Percentiles rank a stretch among this genome's conserved stretches.
These are phyloP conservation scores for Peromyscus aztecus DNA, from an alignment of 2,797 vertebrate species.

Conservation along the genomic window DNA sequence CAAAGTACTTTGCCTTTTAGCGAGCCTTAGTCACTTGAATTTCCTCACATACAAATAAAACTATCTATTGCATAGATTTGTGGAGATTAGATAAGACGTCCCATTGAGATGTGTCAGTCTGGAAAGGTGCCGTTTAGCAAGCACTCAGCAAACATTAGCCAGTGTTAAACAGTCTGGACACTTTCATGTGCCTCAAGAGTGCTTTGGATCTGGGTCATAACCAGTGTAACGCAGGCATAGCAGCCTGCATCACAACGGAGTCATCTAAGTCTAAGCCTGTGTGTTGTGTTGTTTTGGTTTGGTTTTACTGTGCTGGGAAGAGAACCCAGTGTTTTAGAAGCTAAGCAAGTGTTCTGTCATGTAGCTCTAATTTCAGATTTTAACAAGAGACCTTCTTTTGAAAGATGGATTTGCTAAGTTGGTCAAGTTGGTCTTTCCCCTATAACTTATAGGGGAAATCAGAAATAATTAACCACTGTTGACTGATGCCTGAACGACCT, in stretches of 20 bases:
- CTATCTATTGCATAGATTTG: background rate
- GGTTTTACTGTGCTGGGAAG: background rate
- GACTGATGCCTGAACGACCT: background rate
- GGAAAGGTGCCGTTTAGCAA: background rate
- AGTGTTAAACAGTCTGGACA: background rate
- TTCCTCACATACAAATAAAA: background rate
- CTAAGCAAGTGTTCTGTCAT: background rate
- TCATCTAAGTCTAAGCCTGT: background rate
- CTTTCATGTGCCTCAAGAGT: background rate
- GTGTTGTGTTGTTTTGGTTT: background rate
- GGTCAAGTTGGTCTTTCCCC: background rate
- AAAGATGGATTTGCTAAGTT: background rate
- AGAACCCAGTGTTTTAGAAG: background rate
- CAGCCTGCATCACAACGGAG: background rate
- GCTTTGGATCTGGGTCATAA: background rate
- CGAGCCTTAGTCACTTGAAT: background rate
- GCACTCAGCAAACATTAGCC: background rate
- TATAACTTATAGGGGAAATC: background rate
- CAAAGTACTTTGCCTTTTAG: background rate
- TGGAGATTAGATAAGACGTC: conserved; percentile 6
- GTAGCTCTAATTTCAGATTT: background rate
- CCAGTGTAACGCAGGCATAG: background rate
- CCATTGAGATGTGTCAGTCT: background rate
- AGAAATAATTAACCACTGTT: background rate
- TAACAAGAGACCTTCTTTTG: background rate